Base-by-base conservation (phyloP, 2,113 vertebrate species). In the Reinhardtius hippoglossoides region DNA sequence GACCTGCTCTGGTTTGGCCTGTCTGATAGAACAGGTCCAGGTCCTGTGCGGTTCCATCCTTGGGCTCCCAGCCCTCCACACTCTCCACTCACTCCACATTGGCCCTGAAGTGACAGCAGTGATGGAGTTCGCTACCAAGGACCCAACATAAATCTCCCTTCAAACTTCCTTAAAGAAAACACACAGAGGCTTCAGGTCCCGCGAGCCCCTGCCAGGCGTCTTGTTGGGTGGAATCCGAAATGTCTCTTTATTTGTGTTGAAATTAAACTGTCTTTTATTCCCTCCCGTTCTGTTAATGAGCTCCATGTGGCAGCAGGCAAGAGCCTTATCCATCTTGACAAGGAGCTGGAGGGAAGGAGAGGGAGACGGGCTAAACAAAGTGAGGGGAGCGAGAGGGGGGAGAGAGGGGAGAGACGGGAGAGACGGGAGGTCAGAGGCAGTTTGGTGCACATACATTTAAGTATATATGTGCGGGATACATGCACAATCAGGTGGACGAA, bases 241-340 rank as follows among this genome's bases (percentile, higher is more conserved):
- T 89, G 85, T 84, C 82, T 91, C 88, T 92, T 89, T 88, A 92
- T 93, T 93, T 93, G 90, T 87, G 87, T 91, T 89, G 89, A 93
- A 92, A 92, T 91, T 87, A 91, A 89, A 87, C 78, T 83, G 89
- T 92, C 87, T 88, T 85, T 91, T 88, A 83, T 84, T 87, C 21
- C 84, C 80, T 79, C 83, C 71, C 31, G 72, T 89, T 87, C 78
- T 65, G 78, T 82, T 93, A 94, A 93, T 89, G 89, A 87, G 85
- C 87, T 87, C 91, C 92, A 94, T 93, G 92, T 93, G 92, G 87
- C 73, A 76, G 82, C 71, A 74, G 79, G 74, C 79, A 85, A 86
- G 82, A 84, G 75, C 59, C 86, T 90, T 86, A 90, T 82, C 77
- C 82, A 46, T 75, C 85, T 68, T 89, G 90, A 90, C 89, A 91